Base-by-base conservation (phyloP, 2,888 invertebrate species). In the Malthinus flaveolus region DNA sequence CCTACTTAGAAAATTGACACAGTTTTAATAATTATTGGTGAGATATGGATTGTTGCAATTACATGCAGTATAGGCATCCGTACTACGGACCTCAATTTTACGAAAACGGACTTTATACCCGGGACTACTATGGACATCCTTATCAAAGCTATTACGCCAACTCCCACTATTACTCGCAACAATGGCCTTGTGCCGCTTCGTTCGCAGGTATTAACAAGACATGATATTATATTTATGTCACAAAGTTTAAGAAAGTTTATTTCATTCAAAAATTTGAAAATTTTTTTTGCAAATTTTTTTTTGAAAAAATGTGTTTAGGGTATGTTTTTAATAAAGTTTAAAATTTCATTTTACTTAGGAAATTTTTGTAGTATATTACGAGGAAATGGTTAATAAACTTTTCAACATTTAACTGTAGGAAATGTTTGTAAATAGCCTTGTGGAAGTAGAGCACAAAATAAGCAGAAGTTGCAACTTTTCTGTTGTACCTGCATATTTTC, bases 41-140 rank as follows among this genome's bases (percentile, higher is more conserved):
- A 54, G 36, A 45, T 56, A 78, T 78, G 78, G 77, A 78, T 70
- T 78, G 78, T 69, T 78, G 78, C 70, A 78, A 78, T 68, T 78
- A 76, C 61, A 71, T 78, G 74, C 75, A 73, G 59, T 77, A 77
- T 65, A 69, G 75, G 52, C 75, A 73, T 63, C 70, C 72, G 44
- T 75, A 74, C 63, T 77, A 76, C 61, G 75, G 75, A 50, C 67
- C 66, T 15, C 73, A 73, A 57, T 75, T 74, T 65, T 75, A 73
- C 64, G 75, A 75, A 49, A 70, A 71, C 49, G 62, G 72, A 63
- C 70, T 73, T 48, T 72, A 73, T 62, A 67, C 66, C 57, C 69
- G 69, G 12, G 73, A 73, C 52, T 73, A 71, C 50, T 75, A 73
- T 61, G 71, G 71, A 39, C 73, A 69, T 49, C 66, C 69, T 64